A percentile compares a stretch with the other conserved stretches of the same genome.
Evolutionary conservation across 2,888 invertebrate genomes (phyloP).

Genomic region (Periphyllus acericola): DNA sequence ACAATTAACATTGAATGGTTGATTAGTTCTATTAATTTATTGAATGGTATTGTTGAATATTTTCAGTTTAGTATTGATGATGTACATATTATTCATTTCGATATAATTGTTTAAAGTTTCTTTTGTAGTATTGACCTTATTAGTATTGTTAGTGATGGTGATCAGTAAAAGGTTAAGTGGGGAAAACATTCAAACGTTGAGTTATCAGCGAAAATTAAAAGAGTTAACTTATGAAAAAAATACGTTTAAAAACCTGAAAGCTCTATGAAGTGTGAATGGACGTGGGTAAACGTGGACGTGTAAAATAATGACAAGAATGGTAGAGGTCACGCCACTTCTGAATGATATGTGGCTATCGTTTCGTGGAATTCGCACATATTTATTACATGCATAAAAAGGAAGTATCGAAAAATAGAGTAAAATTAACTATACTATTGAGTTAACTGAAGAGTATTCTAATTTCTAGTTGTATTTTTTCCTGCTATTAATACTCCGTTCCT

Average conservation of each 20-base stretch:
- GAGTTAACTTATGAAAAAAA: constrained; percentile 28
- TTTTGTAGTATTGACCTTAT: constrained; percentile 14
- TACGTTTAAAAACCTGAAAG: constrained; percentile 30
- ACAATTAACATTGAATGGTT: neutral
- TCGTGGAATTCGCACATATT: constrained; percentile 44
- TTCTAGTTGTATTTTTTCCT: no score
- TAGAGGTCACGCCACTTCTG: constrained; percentile 42
- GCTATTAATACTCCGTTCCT: no score
- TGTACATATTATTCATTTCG: neutral
- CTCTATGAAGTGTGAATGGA: neutral
- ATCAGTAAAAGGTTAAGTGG: neutral
- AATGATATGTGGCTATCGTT: constrained; percentile 19
- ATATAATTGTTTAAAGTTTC: neutral
- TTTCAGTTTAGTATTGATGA: neutral
- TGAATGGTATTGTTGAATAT: neutral
- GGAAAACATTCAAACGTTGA: neutral
- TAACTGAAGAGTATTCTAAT: neutral
- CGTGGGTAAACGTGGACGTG: constrained; percentile 13
- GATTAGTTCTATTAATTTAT: neutral
- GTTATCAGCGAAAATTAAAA: constrained; percentile 50
- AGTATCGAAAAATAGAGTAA: neutral
- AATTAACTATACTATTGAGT: constrained; percentile 46
- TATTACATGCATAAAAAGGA: constrained; percentile 39
- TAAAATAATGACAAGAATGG: constrained; percentile 43
- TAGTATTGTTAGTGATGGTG: neutral